Evolutionary conservation across 2,113 vertebrate genomes (phyloP).

Genomic region (Thamnaconus septentrionalis): DNA sequence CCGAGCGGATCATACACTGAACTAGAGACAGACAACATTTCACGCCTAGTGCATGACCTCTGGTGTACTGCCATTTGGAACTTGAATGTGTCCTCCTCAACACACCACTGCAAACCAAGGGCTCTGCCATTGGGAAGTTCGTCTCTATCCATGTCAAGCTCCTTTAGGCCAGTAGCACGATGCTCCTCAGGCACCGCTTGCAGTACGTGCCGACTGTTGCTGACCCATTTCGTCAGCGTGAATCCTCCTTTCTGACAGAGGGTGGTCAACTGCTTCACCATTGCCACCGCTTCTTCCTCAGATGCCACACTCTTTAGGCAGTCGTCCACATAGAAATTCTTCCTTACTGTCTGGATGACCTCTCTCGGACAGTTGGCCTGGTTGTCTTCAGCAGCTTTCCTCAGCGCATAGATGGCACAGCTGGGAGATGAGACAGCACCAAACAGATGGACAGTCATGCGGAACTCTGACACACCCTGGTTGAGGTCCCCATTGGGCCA

Average conservation of each 20-base stretch:
- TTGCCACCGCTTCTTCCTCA: neutral
- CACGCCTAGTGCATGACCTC: too few species aligned
- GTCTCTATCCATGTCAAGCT: constrained; percentile 8
- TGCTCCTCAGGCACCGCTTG: neutral
- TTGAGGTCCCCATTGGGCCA: neutral
- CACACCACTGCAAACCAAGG: constrained; percentile 7
- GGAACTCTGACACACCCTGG: neutral
- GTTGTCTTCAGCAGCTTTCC: neutral
- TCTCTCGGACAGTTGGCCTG: fast-evolving
- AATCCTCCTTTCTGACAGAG: neutral
- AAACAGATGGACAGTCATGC: too few species aligned
- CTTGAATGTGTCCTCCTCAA: neutral
- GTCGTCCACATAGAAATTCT: constrained; percentile 10
- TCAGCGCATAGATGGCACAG: neutral
- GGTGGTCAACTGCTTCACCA: neutral
- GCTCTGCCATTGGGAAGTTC: neutral
- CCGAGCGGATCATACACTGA: too few species aligned
- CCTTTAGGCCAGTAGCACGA: neutral
- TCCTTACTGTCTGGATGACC: neutral
- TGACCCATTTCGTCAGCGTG: neutral
- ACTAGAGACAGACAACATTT: too few species aligned
- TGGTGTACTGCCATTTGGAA: neutral
- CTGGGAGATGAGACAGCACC: too few species aligned
- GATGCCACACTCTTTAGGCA: neutral
- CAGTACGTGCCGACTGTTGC: neutral